A percentile compares a stretch with the other conserved stretches of the same genome.
Evolutionary conservation across 2,113 vertebrate genomes (phyloP).

Genomic region (Uria lomvia): DNA sequence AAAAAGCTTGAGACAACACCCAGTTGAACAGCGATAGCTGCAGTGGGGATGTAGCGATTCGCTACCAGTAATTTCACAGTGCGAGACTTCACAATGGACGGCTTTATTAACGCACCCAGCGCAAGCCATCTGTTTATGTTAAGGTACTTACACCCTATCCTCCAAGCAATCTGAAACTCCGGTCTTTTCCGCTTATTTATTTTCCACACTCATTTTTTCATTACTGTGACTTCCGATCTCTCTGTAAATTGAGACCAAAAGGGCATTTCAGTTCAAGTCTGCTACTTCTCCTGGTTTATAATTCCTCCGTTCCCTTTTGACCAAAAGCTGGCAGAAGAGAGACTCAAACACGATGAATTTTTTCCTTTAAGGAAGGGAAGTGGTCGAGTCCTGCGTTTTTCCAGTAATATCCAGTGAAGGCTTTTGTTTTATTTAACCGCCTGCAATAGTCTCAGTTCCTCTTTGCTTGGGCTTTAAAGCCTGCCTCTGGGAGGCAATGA

Average conservation of each 20-base stretch:
- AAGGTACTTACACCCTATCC: neutral
- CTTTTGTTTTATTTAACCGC: neutral
- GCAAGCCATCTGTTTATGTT: neutral
- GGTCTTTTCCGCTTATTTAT: neutral
- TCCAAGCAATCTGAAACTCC: neutral
- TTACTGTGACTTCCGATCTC: neutral
- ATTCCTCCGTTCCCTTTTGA: neutral
- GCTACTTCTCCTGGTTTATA: neutral
- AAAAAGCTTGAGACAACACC: neutral
- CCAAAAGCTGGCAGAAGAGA: neutral
- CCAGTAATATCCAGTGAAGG: neutral
- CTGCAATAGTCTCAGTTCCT: neutral
- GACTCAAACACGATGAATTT: neutral
- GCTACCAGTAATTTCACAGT: neutral
- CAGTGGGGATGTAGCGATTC: rapidly evolving
- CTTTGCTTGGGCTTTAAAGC: neutral
- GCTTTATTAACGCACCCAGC: neutral
- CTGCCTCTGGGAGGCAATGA: neutral
- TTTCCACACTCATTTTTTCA: neutral
- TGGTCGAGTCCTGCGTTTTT: neutral
- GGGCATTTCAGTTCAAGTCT: neutral
- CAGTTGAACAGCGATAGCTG: neutral
- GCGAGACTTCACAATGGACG: rapidly evolving
- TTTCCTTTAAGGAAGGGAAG: neutral
- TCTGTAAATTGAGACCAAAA: neutral